These are phyloP conservation scores for Nysson spinosus DNA, from an alignment of 2,888 invertebrate species.

Conservation along the genomic window DNA sequence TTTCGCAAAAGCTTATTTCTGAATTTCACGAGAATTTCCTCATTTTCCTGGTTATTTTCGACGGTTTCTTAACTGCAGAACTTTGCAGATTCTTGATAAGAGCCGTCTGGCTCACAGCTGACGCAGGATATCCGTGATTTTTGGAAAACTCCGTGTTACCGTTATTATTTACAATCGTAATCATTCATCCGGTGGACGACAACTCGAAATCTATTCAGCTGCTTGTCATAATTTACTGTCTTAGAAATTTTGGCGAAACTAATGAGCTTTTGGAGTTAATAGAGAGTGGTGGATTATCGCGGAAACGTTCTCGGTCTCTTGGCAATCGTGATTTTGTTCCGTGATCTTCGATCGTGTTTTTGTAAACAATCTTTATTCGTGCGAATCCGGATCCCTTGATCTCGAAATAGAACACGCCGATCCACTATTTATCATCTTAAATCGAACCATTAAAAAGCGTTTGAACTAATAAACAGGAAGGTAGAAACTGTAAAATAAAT, in stretches of 20 bases:
- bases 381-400: background rate
- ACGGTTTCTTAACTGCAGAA: too few species aligned
- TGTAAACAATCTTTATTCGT: constrained; percentile 13
- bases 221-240: constrained; percentile 37
- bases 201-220: constrained; percentile 29
- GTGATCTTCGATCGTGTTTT: constrained; percentile 6
- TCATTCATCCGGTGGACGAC: constrained; percentile 3
- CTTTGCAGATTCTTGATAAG: background rate
- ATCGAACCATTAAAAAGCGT: too few species aligned
- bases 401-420: constrained; percentile 12
- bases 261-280: constrained; percentile 17
- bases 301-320: constrained; percentile 30
- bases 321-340: constrained; percentile 36
- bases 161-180: constrained; percentile 4
- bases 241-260: constrained; percentile 23
- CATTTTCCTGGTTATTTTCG: too few species aligned
- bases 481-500: too few species aligned
- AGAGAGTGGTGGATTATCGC: background rate
- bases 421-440: background rate
- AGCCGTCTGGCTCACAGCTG: background rate
- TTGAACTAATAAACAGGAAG: too few species aligned
- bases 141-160: constrained; percentile 5
- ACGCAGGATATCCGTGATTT: background rate
- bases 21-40: too few species aligned
- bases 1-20: too few species aligned